Percentiles rank a stretch among this genome's conserved stretches.
Conservation (phyloP, 1,140 invertebrate species). For the Drosophila hydei region DNA sequence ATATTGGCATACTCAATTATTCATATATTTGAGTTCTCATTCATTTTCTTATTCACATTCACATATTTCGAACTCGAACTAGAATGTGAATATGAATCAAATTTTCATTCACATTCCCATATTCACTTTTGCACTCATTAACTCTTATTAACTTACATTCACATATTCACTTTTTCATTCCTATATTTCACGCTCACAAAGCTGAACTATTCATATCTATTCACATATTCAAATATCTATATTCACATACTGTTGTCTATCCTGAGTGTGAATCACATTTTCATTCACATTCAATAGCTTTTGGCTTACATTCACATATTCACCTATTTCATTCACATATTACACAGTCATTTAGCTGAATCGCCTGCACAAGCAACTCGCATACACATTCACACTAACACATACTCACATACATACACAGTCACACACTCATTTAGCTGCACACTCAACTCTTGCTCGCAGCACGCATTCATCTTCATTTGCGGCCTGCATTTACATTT, state of each 20-base stretch:
- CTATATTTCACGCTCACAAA: too few relatives aligned
- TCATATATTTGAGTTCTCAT: too few relatives aligned
- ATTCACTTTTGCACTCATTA: neutral
- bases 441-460: slow-evolving; percentile 11
- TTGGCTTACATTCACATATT: too few relatives aligned
- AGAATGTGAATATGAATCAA: neutral
- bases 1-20: too few relatives aligned
- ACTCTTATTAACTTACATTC: neutral
- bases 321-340: too few relatives aligned
- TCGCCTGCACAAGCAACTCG: too few relatives aligned
- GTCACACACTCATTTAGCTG: slow-evolving; percentile 16
- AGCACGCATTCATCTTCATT: slow-evolving; percentile 69
- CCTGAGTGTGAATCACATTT: too few relatives aligned
- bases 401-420: neutral
- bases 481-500: slow-evolving; percentile 62
- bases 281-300: too few relatives aligned
- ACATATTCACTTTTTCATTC: neutral
- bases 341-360: too few relatives aligned
- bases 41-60: too few relatives aligned
- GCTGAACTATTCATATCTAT: neutral
- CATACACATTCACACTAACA: neutral
- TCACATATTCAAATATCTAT: neutral
- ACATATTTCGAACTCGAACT: too few relatives aligned
- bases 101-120: neutral
- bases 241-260: too few relatives aligned